These are phyloP conservation scores for Polyergus mexicanus DNA, from an alignment of 1,140 invertebrate genomes.

Conservation along the genomic window DNA sequence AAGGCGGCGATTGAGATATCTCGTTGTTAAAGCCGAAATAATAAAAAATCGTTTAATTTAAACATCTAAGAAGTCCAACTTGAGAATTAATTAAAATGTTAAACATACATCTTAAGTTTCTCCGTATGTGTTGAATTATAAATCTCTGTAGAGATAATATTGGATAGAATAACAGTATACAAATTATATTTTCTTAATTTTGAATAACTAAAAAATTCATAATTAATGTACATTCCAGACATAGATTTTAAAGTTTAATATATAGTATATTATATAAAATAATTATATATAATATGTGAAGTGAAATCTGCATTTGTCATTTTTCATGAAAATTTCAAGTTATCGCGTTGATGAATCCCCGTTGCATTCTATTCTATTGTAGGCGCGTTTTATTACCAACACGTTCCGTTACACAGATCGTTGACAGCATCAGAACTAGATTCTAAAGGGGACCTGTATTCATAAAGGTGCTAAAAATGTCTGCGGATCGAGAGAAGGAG, in stretches of 20 bases:
- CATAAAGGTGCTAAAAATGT: constrained; percentile 15
- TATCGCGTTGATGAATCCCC: neutral
- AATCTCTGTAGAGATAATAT: neutral
- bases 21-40: neutral
- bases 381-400: neutral
- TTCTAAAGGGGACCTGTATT: neutral
- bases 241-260: neutral
- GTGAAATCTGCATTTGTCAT: neutral
- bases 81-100: neutral
- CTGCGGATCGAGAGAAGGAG: neutral
- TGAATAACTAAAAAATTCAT: neutral
- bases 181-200: neutral
- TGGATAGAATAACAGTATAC: neutral
- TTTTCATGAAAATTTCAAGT: neutral
- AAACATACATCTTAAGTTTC: neutral
- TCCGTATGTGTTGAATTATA: neutral
- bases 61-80: too few species aligned
- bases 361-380: neutral
- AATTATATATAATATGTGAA: neutral
- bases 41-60: neutral
- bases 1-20: constrained; percentile 26
- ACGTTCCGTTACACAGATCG: constrained; percentile 7
- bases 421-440: neutral
- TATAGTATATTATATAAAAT: neutral
- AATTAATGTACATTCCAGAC: neutral